These are phyloP conservation scores for Neotoma lepida DNA, from an alignment of 2,113 vertebrate species.

Conservation along the genomic window DNA sequence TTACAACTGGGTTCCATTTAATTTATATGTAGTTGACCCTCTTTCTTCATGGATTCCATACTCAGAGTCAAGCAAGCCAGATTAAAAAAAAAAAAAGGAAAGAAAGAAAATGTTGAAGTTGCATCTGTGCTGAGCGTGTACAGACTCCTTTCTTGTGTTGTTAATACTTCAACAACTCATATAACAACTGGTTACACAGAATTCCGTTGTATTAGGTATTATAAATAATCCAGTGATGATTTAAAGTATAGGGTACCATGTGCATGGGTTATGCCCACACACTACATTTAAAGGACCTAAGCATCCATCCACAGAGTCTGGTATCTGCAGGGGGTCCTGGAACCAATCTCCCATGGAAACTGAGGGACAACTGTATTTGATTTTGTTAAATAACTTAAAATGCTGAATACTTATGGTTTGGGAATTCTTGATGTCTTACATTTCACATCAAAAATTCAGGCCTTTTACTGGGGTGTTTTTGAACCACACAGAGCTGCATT, in stretches of 20 bases:
- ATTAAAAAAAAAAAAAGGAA: background rate
- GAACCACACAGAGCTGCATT: slow-evolving; percentile 33
- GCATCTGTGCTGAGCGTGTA: background rate
- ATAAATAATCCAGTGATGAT: background rate
- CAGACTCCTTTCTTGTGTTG: background rate
- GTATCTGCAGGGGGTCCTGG: background rate
- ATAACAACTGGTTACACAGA: background rate
- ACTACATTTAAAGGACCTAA: background rate
- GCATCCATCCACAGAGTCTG: background rate
- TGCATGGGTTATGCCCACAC: background rate
- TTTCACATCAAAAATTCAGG: slow-evolving; percentile 31
- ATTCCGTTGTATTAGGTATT: background rate
- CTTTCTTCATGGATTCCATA: background rate
- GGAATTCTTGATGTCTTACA: background rate
- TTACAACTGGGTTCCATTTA: background rate
- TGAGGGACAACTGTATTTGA: slow-evolving; percentile 10
- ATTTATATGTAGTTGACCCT: background rate
- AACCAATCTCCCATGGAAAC: background rate
- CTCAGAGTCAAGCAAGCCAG: background rate
- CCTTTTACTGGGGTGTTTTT: slow-evolving; percentile 2
- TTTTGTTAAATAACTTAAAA: slow-evolving; percentile 55
- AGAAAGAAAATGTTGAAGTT: background rate
- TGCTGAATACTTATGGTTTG: slow-evolving; percentile 16
- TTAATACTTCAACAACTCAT: background rate
- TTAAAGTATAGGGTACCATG: background rate